A percentile compares a stretch with the other conserved stretches of the same genome.
These are phyloP conservation scores for Romanogobio albipinnatus DNA, from an alignment of 2,113 vertebrate genomes.

Conservation along the genomic window DNA sequence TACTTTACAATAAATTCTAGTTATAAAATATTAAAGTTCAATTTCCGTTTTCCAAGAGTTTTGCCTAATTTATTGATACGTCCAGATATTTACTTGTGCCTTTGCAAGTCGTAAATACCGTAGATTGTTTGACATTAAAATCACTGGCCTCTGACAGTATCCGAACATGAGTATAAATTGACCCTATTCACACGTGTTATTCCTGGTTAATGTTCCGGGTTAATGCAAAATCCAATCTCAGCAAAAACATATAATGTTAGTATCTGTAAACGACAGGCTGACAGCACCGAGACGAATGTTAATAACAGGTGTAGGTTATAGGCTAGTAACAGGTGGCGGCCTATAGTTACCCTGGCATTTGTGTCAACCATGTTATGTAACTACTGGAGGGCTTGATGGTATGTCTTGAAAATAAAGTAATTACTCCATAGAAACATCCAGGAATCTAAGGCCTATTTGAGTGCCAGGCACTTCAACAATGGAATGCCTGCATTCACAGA, in stretches of 20 bases:
- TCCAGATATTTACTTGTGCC: not conserved
- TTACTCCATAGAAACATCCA: not conserved
- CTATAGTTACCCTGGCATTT: not conserved
- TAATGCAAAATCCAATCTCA: not conserved
- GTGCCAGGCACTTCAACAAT: not conserved
- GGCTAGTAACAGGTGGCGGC: not conserved
- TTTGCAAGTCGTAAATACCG: not conserved
- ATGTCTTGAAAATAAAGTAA: conserved; percentile 14
- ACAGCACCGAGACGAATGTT: conserved; percentile 1
- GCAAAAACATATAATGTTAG: not conserved
- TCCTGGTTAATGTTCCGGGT: not conserved
- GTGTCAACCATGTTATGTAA: not conserved
- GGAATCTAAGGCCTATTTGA: not conserved
- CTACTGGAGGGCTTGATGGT: not conserved
- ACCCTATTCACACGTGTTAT: not conserved
- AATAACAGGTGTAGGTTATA: not conserved
- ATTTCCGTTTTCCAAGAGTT: not conserved
- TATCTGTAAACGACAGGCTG: not conserved
- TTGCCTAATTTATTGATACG: not conserved
- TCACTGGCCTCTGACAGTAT: not conserved
- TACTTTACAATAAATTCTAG: not conserved
- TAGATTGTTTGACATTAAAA: not conserved
- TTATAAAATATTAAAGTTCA: not conserved
- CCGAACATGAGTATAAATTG: not conserved
- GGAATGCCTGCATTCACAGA: not conserved